These are phyloP conservation scores for Zaprionus ornatus DNA, from an alignment of 1,140 invertebrate genomes.

Conservation along the genomic window DNA sequence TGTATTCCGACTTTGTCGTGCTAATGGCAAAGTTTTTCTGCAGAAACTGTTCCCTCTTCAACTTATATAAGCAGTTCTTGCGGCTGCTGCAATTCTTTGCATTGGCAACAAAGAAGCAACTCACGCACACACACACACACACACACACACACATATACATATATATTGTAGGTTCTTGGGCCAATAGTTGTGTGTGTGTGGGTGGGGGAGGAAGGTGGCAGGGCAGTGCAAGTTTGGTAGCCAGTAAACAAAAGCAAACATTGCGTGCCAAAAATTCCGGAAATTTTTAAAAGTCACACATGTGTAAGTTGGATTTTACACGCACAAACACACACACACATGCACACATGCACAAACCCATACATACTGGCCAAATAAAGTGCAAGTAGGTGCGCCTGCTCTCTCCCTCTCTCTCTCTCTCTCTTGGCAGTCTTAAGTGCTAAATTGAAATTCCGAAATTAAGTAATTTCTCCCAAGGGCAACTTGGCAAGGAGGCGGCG, in stretches of 20 bases:
- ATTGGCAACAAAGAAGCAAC: slow-evolving; percentile 21
- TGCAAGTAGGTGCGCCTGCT: slow-evolving; percentile 20
- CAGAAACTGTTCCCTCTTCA: slow-evolving; percentile 2
- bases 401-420: background rate
- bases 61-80: slow-evolving; percentile 15
- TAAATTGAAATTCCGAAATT: slow-evolving; percentile 83
- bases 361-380: slow-evolving; percentile 7
- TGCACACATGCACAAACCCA: slow-evolving; percentile 14
- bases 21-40: slow-evolving; percentile 25
- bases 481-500: slow-evolving; percentile 32
- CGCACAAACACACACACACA: slow-evolving; percentile 23
- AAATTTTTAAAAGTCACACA: slow-evolving; percentile 80
- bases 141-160: slow-evolving; percentile 1
- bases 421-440: slow-evolving; percentile 64
- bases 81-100: slow-evolving; percentile 30
- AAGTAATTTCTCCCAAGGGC: slow-evolving; percentile 78
- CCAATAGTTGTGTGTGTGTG: background rate
- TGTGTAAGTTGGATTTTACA: slow-evolving; percentile 76
- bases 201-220: background rate
- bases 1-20: background rate
- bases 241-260: slow-evolving; percentile 75
- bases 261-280: slow-evolving; percentile 78
- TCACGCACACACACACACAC: slow-evolving; percentile 2
- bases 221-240: slow-evolving; percentile 29
- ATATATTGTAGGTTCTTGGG: background rate